phyloP scores from a whole-genome alignment of 2,113 vertebrate genomes.

The Pangasianodon gigas region DNA sequence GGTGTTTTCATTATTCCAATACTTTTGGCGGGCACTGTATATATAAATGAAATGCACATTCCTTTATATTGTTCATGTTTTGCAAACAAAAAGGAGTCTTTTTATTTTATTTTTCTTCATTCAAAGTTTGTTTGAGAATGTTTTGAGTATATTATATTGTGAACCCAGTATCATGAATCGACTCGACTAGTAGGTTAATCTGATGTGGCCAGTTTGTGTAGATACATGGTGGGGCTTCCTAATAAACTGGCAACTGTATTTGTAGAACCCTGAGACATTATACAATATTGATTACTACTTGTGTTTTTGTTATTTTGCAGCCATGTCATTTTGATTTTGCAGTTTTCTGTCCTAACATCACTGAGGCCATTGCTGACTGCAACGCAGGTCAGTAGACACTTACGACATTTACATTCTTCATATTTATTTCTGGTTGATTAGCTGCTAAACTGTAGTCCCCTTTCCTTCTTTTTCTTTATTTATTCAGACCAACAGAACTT shows the following conservation, averaged over 20 bases:
- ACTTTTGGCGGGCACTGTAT: not conserved
- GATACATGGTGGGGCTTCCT: too few relatives aligned
- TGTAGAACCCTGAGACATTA: not conserved
- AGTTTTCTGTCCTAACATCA: slow-evolving; percentile 93
- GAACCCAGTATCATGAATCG: not conserved
- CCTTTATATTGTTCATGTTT: too few relatives aligned
- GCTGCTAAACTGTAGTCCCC: not conserved
- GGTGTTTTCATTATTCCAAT: not conserved
- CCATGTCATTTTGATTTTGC: slow-evolving; percentile 91
- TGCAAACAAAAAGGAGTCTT: not conserved
- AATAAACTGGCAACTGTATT: not conserved
- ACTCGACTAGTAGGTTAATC: not conserved
- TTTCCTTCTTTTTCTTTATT: not conserved
- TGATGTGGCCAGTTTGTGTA: not conserved
- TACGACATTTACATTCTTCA: not conserved
- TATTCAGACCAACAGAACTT: slow-evolving; percentile 90
- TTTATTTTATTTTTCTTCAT: too few relatives aligned
- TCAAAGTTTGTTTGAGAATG: too few relatives aligned
- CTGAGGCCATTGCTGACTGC: slow-evolving; percentile 69
- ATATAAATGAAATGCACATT: too few relatives aligned
- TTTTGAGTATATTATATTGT: not conserved
- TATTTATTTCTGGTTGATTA: not conserved
- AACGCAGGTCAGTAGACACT: slow-evolving; percentile 76
- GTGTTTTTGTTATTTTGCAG: slow-evolving; percentile 64
- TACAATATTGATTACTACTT: not conserved